Percentiles rank a stretch among this genome's conserved stretches.
Evolutionary conservation across 2,113 vertebrate species (phyloP).

Genomic region (Plotosus lineatus): DNA sequence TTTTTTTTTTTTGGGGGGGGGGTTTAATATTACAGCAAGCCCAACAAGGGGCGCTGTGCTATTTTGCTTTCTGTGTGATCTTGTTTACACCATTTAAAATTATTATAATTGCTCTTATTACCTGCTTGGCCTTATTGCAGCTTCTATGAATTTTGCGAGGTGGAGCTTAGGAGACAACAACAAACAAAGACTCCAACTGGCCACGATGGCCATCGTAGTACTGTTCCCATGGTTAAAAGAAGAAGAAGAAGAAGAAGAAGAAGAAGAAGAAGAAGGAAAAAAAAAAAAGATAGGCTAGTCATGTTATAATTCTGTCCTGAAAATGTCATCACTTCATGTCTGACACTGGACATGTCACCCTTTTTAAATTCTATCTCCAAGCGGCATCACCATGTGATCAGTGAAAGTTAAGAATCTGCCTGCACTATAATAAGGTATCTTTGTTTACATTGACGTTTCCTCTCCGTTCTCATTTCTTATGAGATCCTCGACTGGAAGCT

Average conservation of each 20-base stretch:
- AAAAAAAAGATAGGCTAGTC: too few relatives aligned
- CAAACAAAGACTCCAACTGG: background rate
- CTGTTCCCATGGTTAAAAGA: background rate
- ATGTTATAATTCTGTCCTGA: background rate
- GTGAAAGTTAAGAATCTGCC: background rate
- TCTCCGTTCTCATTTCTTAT: background rate
- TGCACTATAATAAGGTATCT: background rate
- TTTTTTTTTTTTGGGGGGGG: too few relatives aligned
- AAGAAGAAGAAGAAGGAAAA: too few relatives aligned
- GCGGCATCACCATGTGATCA: background rate
- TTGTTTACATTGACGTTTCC: background rate
- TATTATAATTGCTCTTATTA: background rate
- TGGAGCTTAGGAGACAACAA: background rate
- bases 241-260: too few relatives aligned
- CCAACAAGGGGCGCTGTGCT: too few relatives aligned
- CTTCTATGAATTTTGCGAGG: background rate
- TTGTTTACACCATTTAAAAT: too few relatives aligned
- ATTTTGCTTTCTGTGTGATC: background rate
- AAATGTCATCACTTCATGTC: background rate
- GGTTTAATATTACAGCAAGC: too few relatives aligned
- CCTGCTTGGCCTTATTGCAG: background rate
- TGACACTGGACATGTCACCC: background rate
- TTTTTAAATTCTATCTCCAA: background rate
- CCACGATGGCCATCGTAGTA: background rate
- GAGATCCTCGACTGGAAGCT: conserved; percentile 16